These are phyloP conservation scores for Acromyrmex echinatior DNA, from an alignment of 1,140 invertebrate species.

Conservation along the genomic window DNA sequence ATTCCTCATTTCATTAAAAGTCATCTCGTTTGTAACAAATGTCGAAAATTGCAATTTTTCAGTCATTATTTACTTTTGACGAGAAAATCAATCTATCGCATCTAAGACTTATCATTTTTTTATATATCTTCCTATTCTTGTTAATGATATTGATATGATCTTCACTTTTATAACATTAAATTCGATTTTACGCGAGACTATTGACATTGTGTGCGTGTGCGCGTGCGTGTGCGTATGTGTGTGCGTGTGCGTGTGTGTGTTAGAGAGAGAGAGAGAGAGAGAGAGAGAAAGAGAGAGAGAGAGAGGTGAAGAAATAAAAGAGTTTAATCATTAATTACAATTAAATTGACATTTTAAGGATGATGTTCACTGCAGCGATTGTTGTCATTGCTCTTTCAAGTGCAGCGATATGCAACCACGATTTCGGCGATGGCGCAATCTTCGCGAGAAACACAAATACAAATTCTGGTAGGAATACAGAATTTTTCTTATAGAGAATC, in stretches of 20 bases:
- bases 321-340: neutral
- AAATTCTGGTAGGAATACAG: conserved; percentile 73
- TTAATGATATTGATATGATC: neutral
- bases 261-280: no score
- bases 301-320: neutral
- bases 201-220: no score
- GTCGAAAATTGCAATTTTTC: neutral
- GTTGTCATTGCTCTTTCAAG: conserved; percentile 76
- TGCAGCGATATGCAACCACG: conserved; percentile 69
- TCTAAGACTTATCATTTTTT: neutral
- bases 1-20: neutral
- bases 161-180: neutral
- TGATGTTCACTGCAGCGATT: conserved; percentile 76
- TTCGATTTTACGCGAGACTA: neutral
- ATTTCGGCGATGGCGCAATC: conserved; percentile 72
- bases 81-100: neutral
- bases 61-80: neutral
- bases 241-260: no score
- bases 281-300: no score
- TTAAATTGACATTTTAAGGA: conserved; percentile 57
- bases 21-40: neutral
- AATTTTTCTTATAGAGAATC: neutral
- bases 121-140: neutral
- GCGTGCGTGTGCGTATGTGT: no score
- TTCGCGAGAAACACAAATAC: conserved; percentile 41